Conservation (phyloP, 2,113 vertebrate genomes). For the Chlorodrepanis virens region DNA sequence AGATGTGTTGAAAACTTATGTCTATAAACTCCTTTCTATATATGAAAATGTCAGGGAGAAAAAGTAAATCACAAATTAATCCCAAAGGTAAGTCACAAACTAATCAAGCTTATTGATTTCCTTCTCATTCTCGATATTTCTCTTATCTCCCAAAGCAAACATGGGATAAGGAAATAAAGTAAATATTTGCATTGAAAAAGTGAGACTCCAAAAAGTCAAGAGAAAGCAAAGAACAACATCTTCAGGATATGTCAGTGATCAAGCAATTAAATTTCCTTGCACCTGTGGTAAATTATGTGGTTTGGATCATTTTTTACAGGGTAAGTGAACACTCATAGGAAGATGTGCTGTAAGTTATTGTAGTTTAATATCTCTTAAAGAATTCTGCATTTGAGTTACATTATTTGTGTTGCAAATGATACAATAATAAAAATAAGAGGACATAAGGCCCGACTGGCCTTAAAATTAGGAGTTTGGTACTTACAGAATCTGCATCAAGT, state of each 20-base stretch:
- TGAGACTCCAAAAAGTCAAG: background rate
- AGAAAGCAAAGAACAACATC: background rate
- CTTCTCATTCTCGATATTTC: background rate
- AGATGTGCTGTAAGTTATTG: background rate
- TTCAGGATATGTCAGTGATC: background rate
- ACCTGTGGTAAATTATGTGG: background rate
- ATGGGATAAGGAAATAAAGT: rapidly evolving
- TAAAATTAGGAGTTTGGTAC: background rate
- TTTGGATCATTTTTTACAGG: background rate
- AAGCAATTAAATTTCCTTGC: background rate
- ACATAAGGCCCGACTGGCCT: background rate
- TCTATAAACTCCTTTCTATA: background rate
- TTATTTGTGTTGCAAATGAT: background rate
- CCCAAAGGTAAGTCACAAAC: background rate
- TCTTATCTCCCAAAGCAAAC: background rate
- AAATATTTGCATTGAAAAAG: background rate
- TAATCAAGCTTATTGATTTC: background rate
- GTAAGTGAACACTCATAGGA: background rate
- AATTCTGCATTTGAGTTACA: background rate
- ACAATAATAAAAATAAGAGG: background rate
- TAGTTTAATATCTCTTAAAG: background rate
- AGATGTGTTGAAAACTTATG: background rate
- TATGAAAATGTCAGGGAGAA: background rate
- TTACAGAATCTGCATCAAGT: background rate
- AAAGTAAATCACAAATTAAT: background rate